Evolutionary conservation across 1,140 invertebrate species (phyloP), one percentile per base, ranked within the genome.

Genomic region (Eubasilissa regina): DNA sequence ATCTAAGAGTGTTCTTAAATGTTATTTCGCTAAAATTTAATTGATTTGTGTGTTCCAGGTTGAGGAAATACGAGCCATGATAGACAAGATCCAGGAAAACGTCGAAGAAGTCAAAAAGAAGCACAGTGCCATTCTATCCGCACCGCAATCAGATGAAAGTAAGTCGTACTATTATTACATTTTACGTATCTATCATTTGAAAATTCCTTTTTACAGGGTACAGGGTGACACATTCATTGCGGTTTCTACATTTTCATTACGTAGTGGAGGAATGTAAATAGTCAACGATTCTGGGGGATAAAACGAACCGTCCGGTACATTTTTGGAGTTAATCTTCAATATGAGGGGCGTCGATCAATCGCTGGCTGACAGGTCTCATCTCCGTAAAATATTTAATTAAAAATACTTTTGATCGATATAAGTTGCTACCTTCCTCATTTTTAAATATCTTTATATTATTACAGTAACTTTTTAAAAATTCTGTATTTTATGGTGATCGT

Each of bases 81-180:
- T 99, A 92, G 98, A 99, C 89, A 98, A 97, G 91, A 99, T 99
- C 87, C 97, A 98, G 88, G 94, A 95, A 84, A 99, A 99, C 93
- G 98, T 99, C 64, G 98, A 99, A 87, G 97, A 99, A 91, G 98
- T 99, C 45, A 99, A 99, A 93, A 99, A 98, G 92, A 99, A 99
- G 92, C 98, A 99, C 90, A 99, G 97, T 91, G 95, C 96, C 88
- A 99, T 99, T 85, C 91, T 99, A 84, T 98, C 97, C 84, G 98
- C 98, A 83, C 98, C 98, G 80, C 97, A 98, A 86, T 98, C 97
- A 86, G 98, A 99, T 93, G 98, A 99, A 91, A 99, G 97, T 99
- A 92, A 97, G 95, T 93, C 51, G 8, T 53, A 17, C 21, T 76
- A 56, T 75, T 75, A 17, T 72, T 21, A 73, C 17, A 45, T 70